These are phyloP conservation scores for Xanthia togata DNA, from an alignment of 2,888 invertebrate genomes.

Conservation along the genomic window DNA sequence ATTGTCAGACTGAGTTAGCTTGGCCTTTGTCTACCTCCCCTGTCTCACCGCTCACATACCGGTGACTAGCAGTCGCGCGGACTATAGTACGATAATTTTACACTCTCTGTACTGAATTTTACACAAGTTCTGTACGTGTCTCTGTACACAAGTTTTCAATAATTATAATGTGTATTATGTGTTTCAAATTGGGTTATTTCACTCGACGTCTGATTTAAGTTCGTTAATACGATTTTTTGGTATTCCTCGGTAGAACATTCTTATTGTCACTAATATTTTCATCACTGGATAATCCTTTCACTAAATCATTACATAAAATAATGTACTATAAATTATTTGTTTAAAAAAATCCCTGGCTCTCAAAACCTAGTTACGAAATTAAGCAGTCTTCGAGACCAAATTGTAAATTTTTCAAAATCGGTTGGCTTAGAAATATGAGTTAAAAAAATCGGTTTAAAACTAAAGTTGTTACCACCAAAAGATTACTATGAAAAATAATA, in stretches of 20 bases:
- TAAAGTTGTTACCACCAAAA: slow-evolving; percentile 50
- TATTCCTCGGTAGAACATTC: slow-evolving; percentile 29
- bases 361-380: slow-evolving; percentile 26
- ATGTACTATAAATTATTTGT: slow-evolving; percentile 12
- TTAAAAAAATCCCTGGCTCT: background rate
- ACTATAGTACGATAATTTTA: background rate
- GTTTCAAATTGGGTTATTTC: background rate
- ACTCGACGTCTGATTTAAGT: slow-evolving; percentile 9
- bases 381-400: slow-evolving; percentile 42
- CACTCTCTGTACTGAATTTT: background rate
- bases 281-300: slow-evolving; percentile 25
- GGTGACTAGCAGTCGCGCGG: background rate
- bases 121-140: no score
- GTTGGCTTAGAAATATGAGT: slow-evolving; percentile 46
- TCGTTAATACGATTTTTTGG: slow-evolving; percentile 39
- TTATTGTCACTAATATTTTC: slow-evolving; percentile 20
- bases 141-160: background rate
- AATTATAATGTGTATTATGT: no score
- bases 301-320: slow-evolving; percentile 18
- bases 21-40: background rate
- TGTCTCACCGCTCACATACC: background rate
- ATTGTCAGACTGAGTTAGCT: background rate
- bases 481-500: slow-evolving; percentile 52
- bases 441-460: slow-evolving; percentile 33
- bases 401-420: slow-evolving; percentile 29